Evolutionary conservation across 1,140 invertebrate species (phyloP).

Genomic region (Bombyx mori): DNA sequence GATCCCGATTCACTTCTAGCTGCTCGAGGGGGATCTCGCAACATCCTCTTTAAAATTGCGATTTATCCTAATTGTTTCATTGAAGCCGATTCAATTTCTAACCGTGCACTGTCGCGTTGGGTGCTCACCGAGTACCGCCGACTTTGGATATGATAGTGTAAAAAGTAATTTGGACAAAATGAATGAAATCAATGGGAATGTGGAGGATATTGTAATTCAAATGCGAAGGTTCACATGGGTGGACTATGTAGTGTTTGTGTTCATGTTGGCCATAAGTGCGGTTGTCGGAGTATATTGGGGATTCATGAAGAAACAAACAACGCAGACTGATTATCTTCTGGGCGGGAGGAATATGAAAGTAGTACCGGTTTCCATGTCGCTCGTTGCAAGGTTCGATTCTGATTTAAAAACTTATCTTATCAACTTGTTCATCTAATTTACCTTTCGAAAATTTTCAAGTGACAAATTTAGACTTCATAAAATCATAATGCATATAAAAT

Average conservation of each 20-base stretch:
- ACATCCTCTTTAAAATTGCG: slow-evolving; percentile 69
- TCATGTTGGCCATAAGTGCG: slow-evolving; percentile 80
- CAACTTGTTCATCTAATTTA: too few relatives aligned
- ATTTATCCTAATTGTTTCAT: slow-evolving; percentile 70
- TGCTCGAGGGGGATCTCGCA: slow-evolving; percentile 61
- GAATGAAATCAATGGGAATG: slow-evolving; percentile 19
- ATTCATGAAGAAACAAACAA: slow-evolving; percentile 75
- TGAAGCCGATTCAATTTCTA: slow-evolving; percentile 59
- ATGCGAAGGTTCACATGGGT: slow-evolving; percentile 76
- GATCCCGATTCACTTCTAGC: slow-evolving; percentile 35
- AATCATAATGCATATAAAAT: too few relatives aligned
- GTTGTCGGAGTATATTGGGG: slow-evolving; percentile 80
- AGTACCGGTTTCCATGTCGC: slow-evolving; percentile 82
- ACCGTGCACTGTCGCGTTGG: slow-evolving; percentile 37
- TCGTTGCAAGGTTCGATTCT: slow-evolving; percentile 78
- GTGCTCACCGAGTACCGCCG: slow-evolving; percentile 22
- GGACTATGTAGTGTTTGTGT: slow-evolving; percentile 79
- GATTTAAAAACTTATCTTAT: neutral
- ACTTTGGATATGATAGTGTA: neutral
- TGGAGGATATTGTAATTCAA: slow-evolving; percentile 34
- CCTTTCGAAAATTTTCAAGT: too few relatives aligned
- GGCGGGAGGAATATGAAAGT: slow-evolving; percentile 85
- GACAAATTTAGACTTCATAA: too few relatives aligned
- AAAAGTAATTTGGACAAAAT: neutral
- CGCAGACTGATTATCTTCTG: slow-evolving; percentile 80